Percentiles rank a stretch among this genome's conserved stretches.
Conservation (phyloP, 2,113 vertebrate species). For the Antechinus stuartii region DNA sequence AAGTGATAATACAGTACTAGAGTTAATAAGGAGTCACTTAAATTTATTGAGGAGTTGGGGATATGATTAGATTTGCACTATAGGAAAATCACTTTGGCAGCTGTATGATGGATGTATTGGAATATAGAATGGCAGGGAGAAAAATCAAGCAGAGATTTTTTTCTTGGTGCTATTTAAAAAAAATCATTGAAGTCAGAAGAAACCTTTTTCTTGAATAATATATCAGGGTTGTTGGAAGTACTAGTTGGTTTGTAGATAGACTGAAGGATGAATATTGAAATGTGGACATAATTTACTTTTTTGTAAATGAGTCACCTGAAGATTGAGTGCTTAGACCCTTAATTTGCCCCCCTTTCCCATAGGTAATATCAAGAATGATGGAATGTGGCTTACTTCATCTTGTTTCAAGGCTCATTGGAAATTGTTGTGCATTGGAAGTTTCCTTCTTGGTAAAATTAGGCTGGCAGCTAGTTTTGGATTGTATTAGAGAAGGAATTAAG, state of each 20-base stretch:
- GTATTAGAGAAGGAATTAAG: background rate
- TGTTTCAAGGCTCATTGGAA: background rate
- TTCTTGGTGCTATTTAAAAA: background rate
- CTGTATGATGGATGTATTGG: background rate
- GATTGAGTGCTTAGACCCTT: background rate
- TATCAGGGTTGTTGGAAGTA: background rate
- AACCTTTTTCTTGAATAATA: background rate
- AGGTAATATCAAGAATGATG: background rate
- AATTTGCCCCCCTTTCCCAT: background rate
- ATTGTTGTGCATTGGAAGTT: background rate
- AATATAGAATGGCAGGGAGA: background rate
- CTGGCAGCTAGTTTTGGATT: background rate
- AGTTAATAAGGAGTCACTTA: background rate
- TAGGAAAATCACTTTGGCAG: background rate
- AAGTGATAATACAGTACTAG: background rate
- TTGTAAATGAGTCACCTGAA: background rate
- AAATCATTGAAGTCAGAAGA: background rate
- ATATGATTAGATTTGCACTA: background rate
- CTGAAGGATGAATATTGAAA: background rate
- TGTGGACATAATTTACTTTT: background rate
- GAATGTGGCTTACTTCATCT: background rate
- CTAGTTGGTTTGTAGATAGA: background rate
- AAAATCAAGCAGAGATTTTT: background rate
- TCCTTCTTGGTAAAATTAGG: conserved; percentile 28
- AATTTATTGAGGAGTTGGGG: background rate